Evolutionary conservation across 2,888 invertebrate species (phyloP), one percentile per base, ranked within the genome.

Genomic region (Aromia moschata): DNA sequence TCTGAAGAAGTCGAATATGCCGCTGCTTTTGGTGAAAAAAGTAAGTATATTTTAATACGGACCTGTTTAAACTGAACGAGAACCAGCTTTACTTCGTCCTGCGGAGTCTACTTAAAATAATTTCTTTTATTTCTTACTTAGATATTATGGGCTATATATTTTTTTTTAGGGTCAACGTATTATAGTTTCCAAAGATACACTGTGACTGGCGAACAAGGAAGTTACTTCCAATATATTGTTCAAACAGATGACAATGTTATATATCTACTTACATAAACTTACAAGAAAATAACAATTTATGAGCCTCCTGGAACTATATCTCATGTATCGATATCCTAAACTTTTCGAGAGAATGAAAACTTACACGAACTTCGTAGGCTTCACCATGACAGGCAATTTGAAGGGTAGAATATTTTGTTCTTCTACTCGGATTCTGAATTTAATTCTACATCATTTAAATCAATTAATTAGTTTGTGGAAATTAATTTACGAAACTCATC

Each of bases 291-390:
- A 46, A 46, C 16, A 46, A 46, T 46, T 46, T 46, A 46, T 36
- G 17, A 15, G 31, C 17, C 46, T 25, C 25, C 33, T 33, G 46
- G 11, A 31, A 46, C 46, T 33, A 46, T 46, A 46, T 46, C 33
- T 46, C 46, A 46, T 46, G 46, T 33, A 46, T 46, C 16, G 46
- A 46, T 36, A 46, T 46, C 5, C 15, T 16, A 33, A 46, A 46
- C 33, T 33, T 46, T 16, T 31, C 17, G 17, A 17, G 46, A 46
- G 16, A 30, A 4, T 33, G 33, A 33, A 46, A 46, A 46, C 33
- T 46, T 46, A 46, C 31, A 17, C 46, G 11, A 45, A 45, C 30
- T 46, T 46, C 16, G 30, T 30, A 15, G 30, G 9, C 30, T 46
- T 31, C 31, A 33, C 15, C 31, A 16, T 11, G 33, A 36, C 44